Percentiles rank a stretch among this genome's conserved stretches.
These are phyloP conservation scores for Sinosuthora webbiana DNA, from an alignment of 2,113 vertebrate species.

Conservation along the genomic window DNA sequence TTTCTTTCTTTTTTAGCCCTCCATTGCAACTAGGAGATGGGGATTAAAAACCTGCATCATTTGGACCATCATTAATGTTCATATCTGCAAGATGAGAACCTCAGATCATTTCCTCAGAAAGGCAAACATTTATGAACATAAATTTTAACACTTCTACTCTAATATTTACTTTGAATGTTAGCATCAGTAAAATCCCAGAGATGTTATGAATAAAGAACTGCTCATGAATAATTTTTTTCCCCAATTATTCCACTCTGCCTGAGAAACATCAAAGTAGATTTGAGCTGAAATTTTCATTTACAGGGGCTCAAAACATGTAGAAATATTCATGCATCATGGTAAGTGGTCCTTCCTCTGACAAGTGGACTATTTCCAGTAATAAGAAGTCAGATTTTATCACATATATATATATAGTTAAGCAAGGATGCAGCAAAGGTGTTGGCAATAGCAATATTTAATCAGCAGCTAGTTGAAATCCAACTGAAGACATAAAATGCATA, in stretches of 20 bases:
- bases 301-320: neutral
- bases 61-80: neutral
- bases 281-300: conserved; percentile 25
- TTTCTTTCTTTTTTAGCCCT: neutral
- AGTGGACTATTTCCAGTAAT: neutral
- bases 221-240: neutral
- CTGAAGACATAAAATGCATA: neutral
- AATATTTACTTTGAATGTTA: neutral
- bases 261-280: neutral
- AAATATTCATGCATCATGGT: neutral
- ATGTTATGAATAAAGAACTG: neutral
- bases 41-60: neutral
- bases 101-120: neutral
- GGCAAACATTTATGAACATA: neutral
- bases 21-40: neutral
- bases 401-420: neutral
- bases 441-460: conserved; percentile 24
- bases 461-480: neutral
- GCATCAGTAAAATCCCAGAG: neutral
- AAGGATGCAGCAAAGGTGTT: neutral
- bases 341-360: neutral
- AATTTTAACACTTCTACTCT: conserved; percentile 13
- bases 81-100: neutral
- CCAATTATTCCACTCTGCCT: neutral
- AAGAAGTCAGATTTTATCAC: neutral